A percentile compares a stretch with the other conserved stretches of the same genome.
phyloP scores from a whole-genome alignment of 2,888 invertebrate genomes.

The Oscheius myriophilus region DNA sequence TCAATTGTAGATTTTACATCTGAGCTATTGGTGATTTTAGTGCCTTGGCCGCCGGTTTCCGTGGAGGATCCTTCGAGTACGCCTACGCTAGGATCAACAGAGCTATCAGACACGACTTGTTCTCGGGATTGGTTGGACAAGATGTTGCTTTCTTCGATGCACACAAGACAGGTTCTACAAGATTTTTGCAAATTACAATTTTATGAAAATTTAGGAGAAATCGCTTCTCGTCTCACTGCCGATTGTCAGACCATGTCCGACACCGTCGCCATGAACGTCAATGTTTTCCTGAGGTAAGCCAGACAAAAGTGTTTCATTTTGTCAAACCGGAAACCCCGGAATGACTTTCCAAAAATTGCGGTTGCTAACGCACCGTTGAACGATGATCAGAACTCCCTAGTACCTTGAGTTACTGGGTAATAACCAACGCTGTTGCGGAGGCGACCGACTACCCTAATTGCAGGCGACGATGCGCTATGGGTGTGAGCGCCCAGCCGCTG shows the following conservation, averaged over 20 bases:
- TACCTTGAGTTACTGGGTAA: too few relatives aligned
- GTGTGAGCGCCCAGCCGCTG: too few relatives aligned
- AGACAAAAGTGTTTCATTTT: neutral
- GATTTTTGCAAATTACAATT: conserved; percentile 3
- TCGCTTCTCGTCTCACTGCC: conserved; percentile 72
- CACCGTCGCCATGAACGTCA: conserved; percentile 71
- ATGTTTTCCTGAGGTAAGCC: conserved; percentile 70
- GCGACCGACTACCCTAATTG: too few relatives aligned
- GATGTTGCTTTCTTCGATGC: conserved; percentile 72
- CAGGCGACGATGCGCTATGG: too few relatives aligned
- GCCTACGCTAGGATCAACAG: conserved; percentile 70
- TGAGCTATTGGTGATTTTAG: conserved; percentile 47
- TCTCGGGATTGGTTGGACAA: conserved; percentile 70
- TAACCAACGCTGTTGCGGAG: too few relatives aligned
- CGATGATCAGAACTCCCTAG: too few relatives aligned
- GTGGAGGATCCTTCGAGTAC: conserved; percentile 71
- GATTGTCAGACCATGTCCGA: conserved; percentile 73
- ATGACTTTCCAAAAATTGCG: too few relatives aligned
- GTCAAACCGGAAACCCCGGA: too few relatives aligned
- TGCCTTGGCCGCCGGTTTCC: conserved; percentile 70
- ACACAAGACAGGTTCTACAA: conserved; percentile 73
- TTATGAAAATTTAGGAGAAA: conserved; percentile 63
- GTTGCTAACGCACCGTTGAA: too few relatives aligned
- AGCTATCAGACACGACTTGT: conserved; percentile 70
- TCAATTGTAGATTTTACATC: neutral